Conservation (phyloP, 37 sponge, comb jelly and placozoan species). For the Diacarnus erythraeanus region DNA sequence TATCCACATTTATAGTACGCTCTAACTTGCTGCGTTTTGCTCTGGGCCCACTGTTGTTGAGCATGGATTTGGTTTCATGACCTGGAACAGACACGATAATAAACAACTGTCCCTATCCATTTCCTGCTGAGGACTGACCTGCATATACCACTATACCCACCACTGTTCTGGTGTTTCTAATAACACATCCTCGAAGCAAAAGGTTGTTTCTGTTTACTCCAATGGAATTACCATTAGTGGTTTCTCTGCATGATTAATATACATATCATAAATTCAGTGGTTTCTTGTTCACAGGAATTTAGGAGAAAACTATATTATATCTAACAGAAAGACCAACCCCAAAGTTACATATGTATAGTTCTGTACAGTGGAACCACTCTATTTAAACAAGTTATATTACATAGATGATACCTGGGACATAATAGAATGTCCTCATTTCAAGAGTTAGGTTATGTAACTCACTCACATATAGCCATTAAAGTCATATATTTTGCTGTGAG, state of each 20-base stretch:
- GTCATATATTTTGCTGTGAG: conserved; percentile 61
- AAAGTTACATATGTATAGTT: too few relatives aligned
- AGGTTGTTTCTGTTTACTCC: conserved; percentile 65
- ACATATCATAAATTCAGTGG: too few relatives aligned
- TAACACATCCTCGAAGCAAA: conserved; percentile 71
- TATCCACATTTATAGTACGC: conserved; percentile 68
- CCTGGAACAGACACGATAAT: conserved; percentile 43
- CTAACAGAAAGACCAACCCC: too few relatives aligned
- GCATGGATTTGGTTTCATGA: conserved; percentile 88
- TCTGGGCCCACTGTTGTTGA: conserved; percentile 82
- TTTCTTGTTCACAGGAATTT: too few relatives aligned
- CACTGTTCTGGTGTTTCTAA: conserved; percentile 78
- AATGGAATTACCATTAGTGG: conserved; percentile 13
- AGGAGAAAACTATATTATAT: too few relatives aligned
- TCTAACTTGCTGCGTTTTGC: conserved; percentile 87
- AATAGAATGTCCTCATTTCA: not conserved
- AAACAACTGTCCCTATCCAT: not conserved
- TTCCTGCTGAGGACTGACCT: conserved; percentile 44
- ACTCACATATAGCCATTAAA: conserved; percentile 78
- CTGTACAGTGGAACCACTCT: too few relatives aligned
- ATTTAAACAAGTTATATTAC: too few relatives aligned
- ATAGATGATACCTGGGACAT: too few relatives aligned
- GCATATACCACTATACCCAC: conserved; percentile 87
- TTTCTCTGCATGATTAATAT: conserved; percentile 7
- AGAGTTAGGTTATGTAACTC: not conserved